These are phyloP conservation scores for Pocillopora meandrina DNA, from an alignment of 92 coral and sea anemone genomes.

Conservation along the genomic window DNA sequence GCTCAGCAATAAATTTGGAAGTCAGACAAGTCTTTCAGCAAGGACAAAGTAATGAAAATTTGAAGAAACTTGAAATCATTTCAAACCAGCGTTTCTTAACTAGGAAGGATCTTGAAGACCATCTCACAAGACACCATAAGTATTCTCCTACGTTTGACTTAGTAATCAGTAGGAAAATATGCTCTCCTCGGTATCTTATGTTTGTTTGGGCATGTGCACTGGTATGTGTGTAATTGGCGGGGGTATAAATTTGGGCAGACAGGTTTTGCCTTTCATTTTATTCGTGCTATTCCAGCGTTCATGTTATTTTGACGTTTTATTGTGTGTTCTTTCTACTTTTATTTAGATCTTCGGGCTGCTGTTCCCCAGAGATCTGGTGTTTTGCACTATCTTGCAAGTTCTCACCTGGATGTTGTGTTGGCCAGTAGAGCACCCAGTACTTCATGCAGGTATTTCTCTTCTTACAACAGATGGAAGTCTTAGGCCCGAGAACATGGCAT, in stretches of 20 bases:
- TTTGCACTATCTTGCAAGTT: too few species aligned
- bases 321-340: neutral
- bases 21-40: neutral
- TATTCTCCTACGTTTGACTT: neutral
- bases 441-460: neutral
- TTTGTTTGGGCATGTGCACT: too few species aligned
- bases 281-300: too few species aligned
- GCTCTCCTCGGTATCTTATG: neutral
- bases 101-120: too few species aligned
- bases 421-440: neutral
- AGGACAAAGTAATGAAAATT: constrained; percentile 3
- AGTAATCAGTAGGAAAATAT: neutral
- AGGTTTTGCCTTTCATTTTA: too few species aligned
- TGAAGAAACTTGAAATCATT: neutral
- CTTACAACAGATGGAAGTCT: neutral
- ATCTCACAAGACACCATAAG: neutral
- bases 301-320: too few species aligned
- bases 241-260: too few species aligned
- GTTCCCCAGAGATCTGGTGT: too few species aligned
- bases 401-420: neutral
- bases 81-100: neutral
- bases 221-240: too few species aligned
- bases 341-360: neutral
- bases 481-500: neutral
- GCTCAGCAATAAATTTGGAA: neutral